These are phyloP conservation scores for Muscicapa adusta DNA, from an alignment of 2,113 vertebrate genomes.

Conservation along the genomic window DNA sequence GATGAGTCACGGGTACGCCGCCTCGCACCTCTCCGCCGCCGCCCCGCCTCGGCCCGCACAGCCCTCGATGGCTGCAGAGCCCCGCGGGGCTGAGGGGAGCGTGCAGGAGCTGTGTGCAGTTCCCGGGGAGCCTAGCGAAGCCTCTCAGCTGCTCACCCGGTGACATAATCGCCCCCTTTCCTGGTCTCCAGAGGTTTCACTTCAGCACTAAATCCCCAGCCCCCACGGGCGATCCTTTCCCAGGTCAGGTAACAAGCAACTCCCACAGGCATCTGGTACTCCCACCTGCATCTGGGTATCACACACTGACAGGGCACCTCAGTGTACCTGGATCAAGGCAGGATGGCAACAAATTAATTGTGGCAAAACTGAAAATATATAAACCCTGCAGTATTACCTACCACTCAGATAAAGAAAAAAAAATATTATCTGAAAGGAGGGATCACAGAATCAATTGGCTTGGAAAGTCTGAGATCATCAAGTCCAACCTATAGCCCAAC, in stretches of 20 bases:
- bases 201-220: not conserved
- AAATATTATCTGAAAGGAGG: not conserved
- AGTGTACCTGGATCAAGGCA: accelerated
- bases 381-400: not conserved
- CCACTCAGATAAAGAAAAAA: not conserved
- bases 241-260: not conserved
- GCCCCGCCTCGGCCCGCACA: not conserved
- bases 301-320: accelerated
- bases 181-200: not conserved
- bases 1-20: not conserved
- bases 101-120: not conserved
- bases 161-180: not conserved
- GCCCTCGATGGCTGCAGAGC: not conserved
- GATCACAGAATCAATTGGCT: not conserved
- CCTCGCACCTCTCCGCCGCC: not conserved
- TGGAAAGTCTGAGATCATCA: accelerated
- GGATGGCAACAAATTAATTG: no score
- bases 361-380: not conserved
- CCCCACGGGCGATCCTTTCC: not conserved
- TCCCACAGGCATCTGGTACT: not conserved
- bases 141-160: not conserved
- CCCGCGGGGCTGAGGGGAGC: not conserved
- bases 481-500: not conserved
- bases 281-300: accelerated
- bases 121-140: not conserved